Conservation (phyloP, 2,113 vertebrate species). For the Anarhynchus alexandrinus region DNA sequence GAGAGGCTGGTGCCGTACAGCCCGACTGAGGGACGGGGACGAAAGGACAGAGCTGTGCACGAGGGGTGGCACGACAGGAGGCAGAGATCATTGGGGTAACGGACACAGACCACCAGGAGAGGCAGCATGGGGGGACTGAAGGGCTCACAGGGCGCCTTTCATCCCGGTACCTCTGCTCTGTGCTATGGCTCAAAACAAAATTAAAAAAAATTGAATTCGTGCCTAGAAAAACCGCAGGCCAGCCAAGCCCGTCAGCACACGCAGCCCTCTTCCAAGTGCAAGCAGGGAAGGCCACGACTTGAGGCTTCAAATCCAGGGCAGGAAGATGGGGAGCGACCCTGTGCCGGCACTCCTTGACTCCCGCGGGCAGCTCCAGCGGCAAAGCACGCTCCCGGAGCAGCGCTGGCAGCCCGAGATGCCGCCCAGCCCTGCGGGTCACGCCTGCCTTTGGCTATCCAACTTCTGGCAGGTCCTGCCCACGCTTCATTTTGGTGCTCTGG, state of each 20-base stretch:
- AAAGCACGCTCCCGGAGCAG: not conserved
- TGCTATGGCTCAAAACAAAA: not conserved
- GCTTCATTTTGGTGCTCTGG: not conserved
- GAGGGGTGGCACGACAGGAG: not conserved
- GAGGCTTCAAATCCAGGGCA: not conserved
- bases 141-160: not conserved
- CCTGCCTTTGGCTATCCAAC: not conserved
- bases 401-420: not conserved
- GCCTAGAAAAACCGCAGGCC: not conserved
- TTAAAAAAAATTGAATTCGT: not conserved
- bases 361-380: not conserved
- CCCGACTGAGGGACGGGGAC: not conserved
- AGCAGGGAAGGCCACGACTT: not conserved
- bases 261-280: not conserved
- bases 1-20: not conserved
- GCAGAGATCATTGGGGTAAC: rapidly evolving
- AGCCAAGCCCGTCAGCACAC: not conserved
- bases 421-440: not conserved
- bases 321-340: not conserved
- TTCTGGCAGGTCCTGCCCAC: not conserved
- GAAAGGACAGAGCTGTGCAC: rapidly evolving
- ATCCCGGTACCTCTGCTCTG: not conserved
- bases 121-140: not conserved
- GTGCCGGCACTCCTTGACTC: not conserved
- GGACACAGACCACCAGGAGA: not conserved